These are phyloP conservation scores for Pseudopleuronectes americanus DNA, from an alignment of 2,797 vertebrate species.

Conservation along the genomic window DNA sequence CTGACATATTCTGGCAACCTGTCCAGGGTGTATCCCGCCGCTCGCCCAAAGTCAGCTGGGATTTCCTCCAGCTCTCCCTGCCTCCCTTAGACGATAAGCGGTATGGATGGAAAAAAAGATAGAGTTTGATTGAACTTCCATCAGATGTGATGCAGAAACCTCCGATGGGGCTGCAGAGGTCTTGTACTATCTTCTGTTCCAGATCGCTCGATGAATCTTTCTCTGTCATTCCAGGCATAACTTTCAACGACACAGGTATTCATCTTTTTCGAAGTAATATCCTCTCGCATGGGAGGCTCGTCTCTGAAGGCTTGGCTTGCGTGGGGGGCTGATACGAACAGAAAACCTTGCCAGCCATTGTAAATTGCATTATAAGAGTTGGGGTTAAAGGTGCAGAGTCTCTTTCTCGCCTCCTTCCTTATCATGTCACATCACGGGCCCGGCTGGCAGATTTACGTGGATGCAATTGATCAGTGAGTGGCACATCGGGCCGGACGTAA, in stretches of 20 bases:
- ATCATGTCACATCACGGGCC: constrained; percentile 50
- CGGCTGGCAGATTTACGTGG: constrained; percentile 72
- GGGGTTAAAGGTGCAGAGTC: constrained; percentile 42
- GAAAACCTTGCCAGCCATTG: constrained; percentile 29
- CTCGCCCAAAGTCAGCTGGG: too few species aligned
- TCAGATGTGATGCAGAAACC: constrained; percentile 62
- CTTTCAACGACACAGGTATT: constrained; percentile 42
- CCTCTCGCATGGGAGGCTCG: constrained; percentile 21
- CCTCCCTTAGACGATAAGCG: too few species aligned
- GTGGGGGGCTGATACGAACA: constrained; percentile 12
- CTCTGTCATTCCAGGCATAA: constrained; percentile 60
- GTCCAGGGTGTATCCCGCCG: too few species aligned
- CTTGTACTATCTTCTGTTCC: constrained; percentile 60
- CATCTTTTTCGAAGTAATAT: constrained; percentile 30
- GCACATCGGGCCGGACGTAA: constrained; percentile 63
- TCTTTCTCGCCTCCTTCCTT: constrained; percentile 29
- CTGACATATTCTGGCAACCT: too few species aligned
- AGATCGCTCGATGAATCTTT: constrained; percentile 66
- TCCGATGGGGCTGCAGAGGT: constrained; percentile 48
- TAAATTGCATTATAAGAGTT: constrained; percentile 34
- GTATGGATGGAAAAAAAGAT: too few species aligned
- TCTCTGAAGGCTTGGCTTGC: constrained; percentile 31
- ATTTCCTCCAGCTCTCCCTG: too few species aligned
- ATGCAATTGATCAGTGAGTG: constrained; percentile 76
- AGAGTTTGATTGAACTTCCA: constrained; percentile 61